Conservation (phyloP, 2,888 invertebrate genomes). For the Drosophila basisetae region DNA sequence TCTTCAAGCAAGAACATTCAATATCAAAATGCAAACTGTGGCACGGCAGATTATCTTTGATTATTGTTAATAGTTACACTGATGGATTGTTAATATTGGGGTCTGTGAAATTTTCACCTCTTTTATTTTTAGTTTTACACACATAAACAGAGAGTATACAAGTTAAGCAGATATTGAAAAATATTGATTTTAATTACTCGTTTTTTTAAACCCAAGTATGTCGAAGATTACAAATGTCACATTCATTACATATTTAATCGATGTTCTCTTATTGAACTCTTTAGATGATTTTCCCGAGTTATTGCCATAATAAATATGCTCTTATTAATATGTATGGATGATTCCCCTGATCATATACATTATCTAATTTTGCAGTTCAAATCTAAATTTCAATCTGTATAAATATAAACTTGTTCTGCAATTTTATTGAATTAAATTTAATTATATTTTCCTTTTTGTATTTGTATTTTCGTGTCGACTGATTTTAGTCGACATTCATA, state of each 20-base stretch:
- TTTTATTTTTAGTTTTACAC: not conserved
- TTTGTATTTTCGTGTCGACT: not conserved
- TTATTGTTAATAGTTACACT: not conserved
- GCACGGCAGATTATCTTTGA: not conserved
- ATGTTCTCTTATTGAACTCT: not conserved
- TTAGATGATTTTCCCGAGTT: not conserved
- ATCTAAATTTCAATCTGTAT: not conserved
- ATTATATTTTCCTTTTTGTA: not conserved
- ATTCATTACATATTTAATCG: not conserved
- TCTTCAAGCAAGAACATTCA: not conserved
- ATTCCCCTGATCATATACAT: not conserved
- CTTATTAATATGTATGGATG: not conserved
- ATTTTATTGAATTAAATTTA: not conserved
- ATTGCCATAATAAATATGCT: not conserved
- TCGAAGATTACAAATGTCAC: not conserved
- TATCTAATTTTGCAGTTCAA: not conserved
- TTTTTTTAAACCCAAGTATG: not conserved
- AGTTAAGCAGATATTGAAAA: not conserved
- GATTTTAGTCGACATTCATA: not conserved
- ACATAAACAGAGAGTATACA: not conserved
- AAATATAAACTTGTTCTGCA: not conserved
- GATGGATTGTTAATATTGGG: not conserved
- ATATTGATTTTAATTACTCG: not conserved
- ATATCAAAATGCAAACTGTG: not conserved
- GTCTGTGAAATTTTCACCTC: not conserved